Base-by-base conservation (phyloP, 2,888 invertebrate genomes). In the Hedychridium roseum region DNA sequence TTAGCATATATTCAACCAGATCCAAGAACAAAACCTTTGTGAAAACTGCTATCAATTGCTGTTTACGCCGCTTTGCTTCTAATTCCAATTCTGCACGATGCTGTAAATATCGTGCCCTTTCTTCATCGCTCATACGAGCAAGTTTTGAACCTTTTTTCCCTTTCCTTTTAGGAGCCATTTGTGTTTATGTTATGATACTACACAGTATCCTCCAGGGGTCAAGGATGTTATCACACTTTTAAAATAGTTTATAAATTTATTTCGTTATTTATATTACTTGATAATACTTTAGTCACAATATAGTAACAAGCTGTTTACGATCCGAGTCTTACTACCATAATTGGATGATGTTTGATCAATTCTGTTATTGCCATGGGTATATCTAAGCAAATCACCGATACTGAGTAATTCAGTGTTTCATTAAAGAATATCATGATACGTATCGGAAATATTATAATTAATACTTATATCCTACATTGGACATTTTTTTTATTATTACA, bases 71-170 rank as follows among this genome's bases (percentile, higher is more conserved):
- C 27, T 88, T 83, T 0, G 90, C 89, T 73, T 93, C 93, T 69
- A 92, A 89, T 73, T 92, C 92, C 21, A 90, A 80, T 59, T 92
- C 92, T 0, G 91, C 91, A 16, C 89, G 84, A 70, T 90, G 90
- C 72, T 92, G 92, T 38, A 92, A 80, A 77, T 92, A 93, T 43
- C 91, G 81, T 0, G 88, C 86, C 2, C 90, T 83, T 72, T 93
- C 92, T 73, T 92, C 92, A 55, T 92, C 92, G 0, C 88, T 89
- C 92, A 93, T 92, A 64, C 88, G 86, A 14, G 91, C 89, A 66
- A 92, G 77, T 74, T 91, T 91, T 71, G 88, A 86, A 27, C 85
- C 86, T 78, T 90, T n/a, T n/a, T n/a, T 87, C 18, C 85, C 82
- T 74, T 90, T 90, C 79, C 90, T 91, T 76, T 80, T 78, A 55